A percentile compares a stretch with the other conserved stretches of the same genome.
Conservation (phyloP, 2,888 invertebrate species). For the Stenotaenia linearis region DNA sequence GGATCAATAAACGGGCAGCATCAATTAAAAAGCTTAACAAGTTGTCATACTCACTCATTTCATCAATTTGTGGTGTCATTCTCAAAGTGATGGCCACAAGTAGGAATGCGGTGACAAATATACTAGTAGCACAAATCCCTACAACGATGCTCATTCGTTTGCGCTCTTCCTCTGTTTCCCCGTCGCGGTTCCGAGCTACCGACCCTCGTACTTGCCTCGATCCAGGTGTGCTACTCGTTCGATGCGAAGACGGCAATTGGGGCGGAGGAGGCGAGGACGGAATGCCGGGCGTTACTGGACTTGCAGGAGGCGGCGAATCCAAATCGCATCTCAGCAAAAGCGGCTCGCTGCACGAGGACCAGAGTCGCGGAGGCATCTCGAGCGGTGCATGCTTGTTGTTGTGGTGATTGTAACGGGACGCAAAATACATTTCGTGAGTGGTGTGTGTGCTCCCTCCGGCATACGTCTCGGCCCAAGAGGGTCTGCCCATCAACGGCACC, state of each 20-base stretch:
- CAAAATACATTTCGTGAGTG: background rate
- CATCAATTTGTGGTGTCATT: constrained; percentile 47
- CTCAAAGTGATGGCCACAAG: constrained; percentile 47
- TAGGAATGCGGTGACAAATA: constrained; percentile 41
- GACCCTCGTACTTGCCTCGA: background rate
- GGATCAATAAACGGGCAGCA: background rate
- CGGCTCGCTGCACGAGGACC: constrained; percentile 29
- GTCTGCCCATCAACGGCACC: background rate
- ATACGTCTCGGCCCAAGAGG: background rate
- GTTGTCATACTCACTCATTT: constrained; percentile 43
- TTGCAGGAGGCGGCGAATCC: background rate
- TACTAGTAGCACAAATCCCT: constrained; percentile 39
- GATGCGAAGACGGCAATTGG: background rate
- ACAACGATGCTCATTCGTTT: constrained; percentile 38
- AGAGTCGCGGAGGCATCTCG: constrained; percentile 28
- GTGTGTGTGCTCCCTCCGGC: background rate
- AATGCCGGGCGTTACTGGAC: background rate
- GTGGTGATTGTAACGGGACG: constrained; percentile 2
- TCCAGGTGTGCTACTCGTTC: background rate
- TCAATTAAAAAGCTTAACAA: background rate
- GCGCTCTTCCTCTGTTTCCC: constrained; percentile 30
- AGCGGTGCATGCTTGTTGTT: background rate
- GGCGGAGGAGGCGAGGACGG: constrained; percentile 24
- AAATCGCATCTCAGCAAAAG: constrained; percentile 6
- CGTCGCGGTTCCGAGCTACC: background rate